phyloP scores from a whole-genome alignment of 2,888 invertebrate genomes.

The Oasisia sp. region DNA sequence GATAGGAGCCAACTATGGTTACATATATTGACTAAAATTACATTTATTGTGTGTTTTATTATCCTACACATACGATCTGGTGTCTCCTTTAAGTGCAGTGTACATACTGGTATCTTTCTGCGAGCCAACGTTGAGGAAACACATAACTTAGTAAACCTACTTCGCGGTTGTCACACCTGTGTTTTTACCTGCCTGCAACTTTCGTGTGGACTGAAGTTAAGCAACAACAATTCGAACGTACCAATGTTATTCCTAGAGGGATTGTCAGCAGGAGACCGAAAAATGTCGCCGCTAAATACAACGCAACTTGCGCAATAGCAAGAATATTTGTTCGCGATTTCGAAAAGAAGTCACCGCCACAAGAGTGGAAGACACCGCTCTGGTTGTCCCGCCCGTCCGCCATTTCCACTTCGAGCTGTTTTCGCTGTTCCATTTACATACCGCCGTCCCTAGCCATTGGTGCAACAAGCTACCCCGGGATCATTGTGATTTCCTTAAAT shows the following conservation, averaged over 20 bases:
- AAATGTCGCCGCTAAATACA: constrained; percentile 28
- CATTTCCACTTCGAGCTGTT: not conserved
- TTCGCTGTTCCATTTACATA: not conserved
- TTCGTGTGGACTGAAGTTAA: not conserved
- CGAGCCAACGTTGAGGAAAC: not conserved
- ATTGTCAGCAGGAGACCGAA: constrained; percentile 38
- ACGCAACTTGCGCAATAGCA: not conserved
- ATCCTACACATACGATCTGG: too few relatives aligned
- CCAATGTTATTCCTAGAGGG: constrained; percentile 41
- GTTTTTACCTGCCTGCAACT: constrained; percentile 22
- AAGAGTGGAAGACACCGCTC: not conserved
- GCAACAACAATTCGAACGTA: constrained; percentile 28
- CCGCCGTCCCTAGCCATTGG: not conserved
- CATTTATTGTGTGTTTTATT: too few relatives aligned
- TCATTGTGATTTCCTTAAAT: not conserved
- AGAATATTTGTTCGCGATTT: not conserved
- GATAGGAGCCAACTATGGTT: too few relatives aligned
- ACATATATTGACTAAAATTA: too few relatives aligned
- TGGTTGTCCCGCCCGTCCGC: not conserved
- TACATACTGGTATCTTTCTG: not conserved
- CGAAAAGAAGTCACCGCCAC: not conserved
- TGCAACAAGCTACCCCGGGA: not conserved
- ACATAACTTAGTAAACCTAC: not conserved
- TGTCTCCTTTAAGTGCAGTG: not conserved
- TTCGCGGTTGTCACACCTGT: constrained; percentile 18